A percentile compares a stretch with the other conserved stretches of the same genome.
Conservation (phyloP, 2,888 invertebrate species). For the Amphipyra berbera region DNA sequence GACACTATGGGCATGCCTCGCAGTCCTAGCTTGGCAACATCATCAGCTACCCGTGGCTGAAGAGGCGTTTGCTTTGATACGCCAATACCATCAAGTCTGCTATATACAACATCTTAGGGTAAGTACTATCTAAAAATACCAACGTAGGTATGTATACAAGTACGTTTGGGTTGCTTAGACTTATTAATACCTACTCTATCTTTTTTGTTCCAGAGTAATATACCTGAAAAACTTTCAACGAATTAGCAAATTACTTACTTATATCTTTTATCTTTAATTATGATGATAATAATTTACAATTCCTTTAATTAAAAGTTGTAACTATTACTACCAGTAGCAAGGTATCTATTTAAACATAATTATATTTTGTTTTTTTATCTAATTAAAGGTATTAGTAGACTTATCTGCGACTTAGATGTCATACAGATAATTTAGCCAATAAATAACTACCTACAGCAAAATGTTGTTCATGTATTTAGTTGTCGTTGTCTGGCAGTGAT, state of each 20-base stretch:
- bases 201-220: slow-evolving; percentile 73
- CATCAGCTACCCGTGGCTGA: slow-evolving; percentile 97
- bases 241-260: slow-evolving; percentile 6
- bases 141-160: too few relatives aligned
- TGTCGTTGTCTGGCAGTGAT: too few relatives aligned
- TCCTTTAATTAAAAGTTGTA: not conserved
- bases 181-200: too few relatives aligned
- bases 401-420: too few relatives aligned
- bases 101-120: slow-evolving; percentile 96
- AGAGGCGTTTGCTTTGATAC: slow-evolving; percentile 95
- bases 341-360: not conserved
- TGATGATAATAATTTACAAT: not conserved
- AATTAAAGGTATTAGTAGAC: too few relatives aligned
- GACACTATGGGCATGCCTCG: slow-evolving; percentile 98
- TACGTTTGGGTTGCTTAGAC: too few relatives aligned
- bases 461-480: too few relatives aligned
- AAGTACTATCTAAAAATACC: slow-evolving; percentile 45
- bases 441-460: too few relatives aligned
- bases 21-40: slow-evolving; percentile 96
- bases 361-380: not conserved
- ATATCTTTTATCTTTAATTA: not conserved
- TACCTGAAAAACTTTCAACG: slow-evolving; percentile 73
- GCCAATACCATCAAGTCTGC: slow-evolving; percentile 93
- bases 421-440: too few relatives aligned
- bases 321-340: not conserved